Base-by-base conservation (phyloP, 2,797 vertebrate genomes). In the Leptodactylus fallax region DNA sequence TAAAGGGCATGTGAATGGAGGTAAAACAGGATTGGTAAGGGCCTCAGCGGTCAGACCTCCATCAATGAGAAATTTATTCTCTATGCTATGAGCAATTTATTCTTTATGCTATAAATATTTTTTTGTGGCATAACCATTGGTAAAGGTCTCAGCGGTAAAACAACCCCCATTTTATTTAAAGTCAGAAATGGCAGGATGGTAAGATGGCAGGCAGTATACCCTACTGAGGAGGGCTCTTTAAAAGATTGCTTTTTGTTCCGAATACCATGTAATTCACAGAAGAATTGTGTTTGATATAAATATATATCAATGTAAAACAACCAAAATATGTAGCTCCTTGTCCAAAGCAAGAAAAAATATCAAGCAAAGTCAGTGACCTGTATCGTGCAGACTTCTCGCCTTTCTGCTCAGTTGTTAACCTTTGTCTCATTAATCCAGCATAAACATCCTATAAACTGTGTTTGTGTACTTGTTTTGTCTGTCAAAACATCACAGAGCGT, bases 331-430 rank as follows among this genome's bases (percentile, higher is more conserved):
- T 19, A 83, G n/a, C 36, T 76, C 71, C 17, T 6, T 51, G 45
- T 11, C 25, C 19, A 25, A 58, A 61, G 27, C 45, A 94, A 94
- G 63, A 61, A 94, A 94, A 63, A 61, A 36, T 10, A 51, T 51
- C 9, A 63, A 61, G 76, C 71, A 83, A 27, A 77, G 76, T 67
- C 80, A 79, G 84, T 85, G 84, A 85, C 83, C 71, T 77, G 71
- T 76, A 85, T 85, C 83, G 12, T 25, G 36, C 56, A 51, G 71
- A 25, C 21, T 51, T 63, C 83, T 76, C 63, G 83, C 19, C 56
- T 85, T 51, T 45, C 56, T 77, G 36, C 71, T 85, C 83, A 63
- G 56, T 85, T 85, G 19, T 87, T 87, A 82, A 87, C 67, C 55
- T 79, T 65, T 87, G 27, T 69, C 61, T 87, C 53, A 87, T 87